phyloP scores from a whole-genome alignment of 2,888 invertebrate genomes.

The Calliopum simillimum region DNA sequence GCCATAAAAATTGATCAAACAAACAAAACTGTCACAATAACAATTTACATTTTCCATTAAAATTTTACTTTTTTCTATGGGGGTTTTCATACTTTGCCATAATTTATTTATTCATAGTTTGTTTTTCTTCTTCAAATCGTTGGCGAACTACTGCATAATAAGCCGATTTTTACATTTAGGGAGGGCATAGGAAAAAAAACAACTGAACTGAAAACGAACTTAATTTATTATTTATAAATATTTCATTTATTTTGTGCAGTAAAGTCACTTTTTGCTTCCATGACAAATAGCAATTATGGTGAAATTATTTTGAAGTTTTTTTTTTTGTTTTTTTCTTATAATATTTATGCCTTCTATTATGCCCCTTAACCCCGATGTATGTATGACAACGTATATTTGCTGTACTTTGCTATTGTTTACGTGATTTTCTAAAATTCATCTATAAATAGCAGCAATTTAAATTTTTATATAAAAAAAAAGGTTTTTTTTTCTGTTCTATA shows the following conservation, averaged over 20 bases:
- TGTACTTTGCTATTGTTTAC: background rate
- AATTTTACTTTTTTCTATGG: background rate
- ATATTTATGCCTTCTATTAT: too few species aligned
- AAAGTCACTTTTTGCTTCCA: slow-evolving; percentile 46
- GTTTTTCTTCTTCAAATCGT: background rate
- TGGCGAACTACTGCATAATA: slow-evolving; percentile 27
- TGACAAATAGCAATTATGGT: slow-evolving; percentile 54
- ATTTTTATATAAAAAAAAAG: background rate
- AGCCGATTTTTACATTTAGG: slow-evolving; percentile 28
- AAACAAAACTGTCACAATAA: slow-evolving; percentile 54
- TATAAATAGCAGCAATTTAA: background rate
- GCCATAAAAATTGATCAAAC: slow-evolving; percentile 61
- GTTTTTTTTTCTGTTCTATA: background rate
- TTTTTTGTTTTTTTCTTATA: background rate
- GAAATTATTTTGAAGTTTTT: slow-evolving; percentile 41
- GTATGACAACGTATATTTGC: background rate
- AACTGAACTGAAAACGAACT: slow-evolving; percentile 5
- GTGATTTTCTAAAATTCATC: slow-evolving; percentile 18
- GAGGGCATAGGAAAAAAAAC: background rate
- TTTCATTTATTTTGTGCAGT: slow-evolving; percentile 13
- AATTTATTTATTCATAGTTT: slow-evolving; percentile 9
- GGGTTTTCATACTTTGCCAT: background rate
- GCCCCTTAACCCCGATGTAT: background rate
- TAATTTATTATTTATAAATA: slow-evolving; percentile 31
- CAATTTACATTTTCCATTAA: slow-evolving; percentile 56